A percentile compares a stretch with the other conserved stretches of the same genome.
These are phyloP conservation scores for Phycodurus eques DNA, from an alignment of 2,113 vertebrate species.

Conservation along the genomic window DNA sequence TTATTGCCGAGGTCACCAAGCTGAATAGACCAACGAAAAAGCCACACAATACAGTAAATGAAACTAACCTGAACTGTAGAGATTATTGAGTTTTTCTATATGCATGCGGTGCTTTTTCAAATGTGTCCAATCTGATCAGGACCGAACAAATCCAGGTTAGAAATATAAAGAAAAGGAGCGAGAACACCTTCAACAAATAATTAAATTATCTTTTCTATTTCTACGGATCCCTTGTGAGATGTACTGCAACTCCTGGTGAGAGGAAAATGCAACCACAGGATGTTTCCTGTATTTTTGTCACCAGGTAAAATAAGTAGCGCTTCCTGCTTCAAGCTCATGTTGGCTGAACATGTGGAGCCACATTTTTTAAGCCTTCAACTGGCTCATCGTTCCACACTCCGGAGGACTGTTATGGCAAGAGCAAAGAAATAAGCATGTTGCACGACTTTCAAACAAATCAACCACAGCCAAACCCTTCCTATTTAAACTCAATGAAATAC, in stretches of 20 bases:
- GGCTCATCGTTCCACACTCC: constrained; percentile 27
- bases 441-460: constrained; percentile 22
- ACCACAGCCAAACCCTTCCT: neutral
- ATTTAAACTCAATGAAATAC: neutral
- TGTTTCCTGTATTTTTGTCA: constrained; percentile 38
- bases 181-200: neutral
- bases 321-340: constrained; percentile 29
- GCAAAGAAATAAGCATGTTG: constrained; percentile 39
- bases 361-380: constrained; percentile 32
- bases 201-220: constrained; percentile 4
- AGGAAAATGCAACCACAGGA: constrained; percentile 28
- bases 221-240: constrained; percentile 22
- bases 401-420: constrained; percentile 20
- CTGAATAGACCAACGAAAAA: no score
- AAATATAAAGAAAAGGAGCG: neutral
- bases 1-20: no score
- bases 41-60: no score
- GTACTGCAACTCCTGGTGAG: constrained; percentile 18
- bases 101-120: neutral
- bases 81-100: no score
- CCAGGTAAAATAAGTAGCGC: constrained; percentile 45
- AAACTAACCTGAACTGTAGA: no score
- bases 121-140: neutral
- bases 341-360: constrained; percentile 40
- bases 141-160: neutral